Base-by-base conservation (phyloP, 1,140 invertebrate species). In the Drosophila carrolli region DNA sequence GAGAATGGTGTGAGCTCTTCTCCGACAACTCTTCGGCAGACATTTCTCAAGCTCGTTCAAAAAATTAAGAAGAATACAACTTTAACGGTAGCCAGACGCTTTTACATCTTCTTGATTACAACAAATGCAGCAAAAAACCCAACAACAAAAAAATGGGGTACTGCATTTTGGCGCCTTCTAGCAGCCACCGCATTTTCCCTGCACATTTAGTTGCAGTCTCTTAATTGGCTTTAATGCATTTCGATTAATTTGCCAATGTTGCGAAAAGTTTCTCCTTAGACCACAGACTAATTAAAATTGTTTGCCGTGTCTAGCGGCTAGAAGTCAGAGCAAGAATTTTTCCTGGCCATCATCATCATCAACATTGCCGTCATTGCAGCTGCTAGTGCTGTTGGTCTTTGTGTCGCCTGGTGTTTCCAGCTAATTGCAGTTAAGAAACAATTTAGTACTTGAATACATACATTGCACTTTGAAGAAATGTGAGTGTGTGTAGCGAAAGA, bases 141-240 rank as follows among this genome's bases (percentile, higher is more conserved):
- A 14, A 11, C 9, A 37, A 35, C 35, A 53, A 48, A 41, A 43
- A 73, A 43, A 65, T 50, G 16, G 54, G 50, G 29, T 53, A 50
- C 16, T 43, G 16, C 47, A 56, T 27, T 63, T 51, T 50, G 54
- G 55, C 66, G 54, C 56, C 74, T 68, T 67, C 37, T 41, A 38
- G 48, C 61, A 58, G 40, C 13, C 35, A 4, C 40, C 47, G 40
- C 19, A 29, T n/a, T 38, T 41, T 10, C 48, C 19, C 19, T 19
- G 19, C 19, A 55, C 56, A 55, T 55, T 35, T 46, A 50, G 63
- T 53, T 58, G 27, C 50, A 60, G 44, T 53, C 43, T 61, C 72
- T 77, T 86, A 86, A 86, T 86, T 86, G 83, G 83, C 63, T 74
- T 83, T 77, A 86, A 88, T 83, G 83, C 75, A 67, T 66, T 80